phyloP scores from a whole-genome alignment of 1,140 invertebrate species.

The Callitettix versicolor region DNA sequence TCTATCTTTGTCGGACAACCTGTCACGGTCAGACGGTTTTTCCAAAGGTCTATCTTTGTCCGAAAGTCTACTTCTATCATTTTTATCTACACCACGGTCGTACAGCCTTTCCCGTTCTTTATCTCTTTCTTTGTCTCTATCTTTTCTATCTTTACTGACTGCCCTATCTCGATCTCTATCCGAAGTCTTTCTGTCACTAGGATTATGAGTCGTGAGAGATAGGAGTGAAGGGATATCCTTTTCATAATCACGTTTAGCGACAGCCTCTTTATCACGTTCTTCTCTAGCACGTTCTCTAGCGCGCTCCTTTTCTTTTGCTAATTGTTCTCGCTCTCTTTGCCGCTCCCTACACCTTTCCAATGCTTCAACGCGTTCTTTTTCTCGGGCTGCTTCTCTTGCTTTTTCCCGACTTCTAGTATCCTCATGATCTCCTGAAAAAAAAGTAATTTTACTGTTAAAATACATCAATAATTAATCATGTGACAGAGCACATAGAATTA shows the following conservation, averaged over 20 bases:
- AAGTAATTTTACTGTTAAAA: not conserved
- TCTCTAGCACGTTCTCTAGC: conserved; percentile 24
- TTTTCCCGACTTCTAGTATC: conserved; percentile 16
- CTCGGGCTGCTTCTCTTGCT: conserved; percentile 22
- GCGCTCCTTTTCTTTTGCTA: conserved; percentile 30
- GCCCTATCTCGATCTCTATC: conserved; percentile 9
- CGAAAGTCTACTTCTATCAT: not conserved
- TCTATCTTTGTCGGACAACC: conserved; percentile 32
- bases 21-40: conserved; percentile 22
- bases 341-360: conserved; percentile 30
- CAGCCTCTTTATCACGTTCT: conserved; percentile 18
- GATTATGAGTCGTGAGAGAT: conserved; percentile 18
- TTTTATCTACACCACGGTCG: conserved; percentile 5
- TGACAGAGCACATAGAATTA: too few relatives aligned
- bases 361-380: conserved; percentile 25
- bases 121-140: conserved; percentile 18
- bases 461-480: not conserved
- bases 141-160: conserved; percentile 16
- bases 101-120: conserved; percentile 9
- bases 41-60: conserved; percentile 25
- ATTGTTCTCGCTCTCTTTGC: conserved; percentile 32
- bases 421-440: conserved; percentile 16
- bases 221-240: conserved; percentile 22
- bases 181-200: conserved; percentile 6
- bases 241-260: conserved; percentile 17